phyloP scores from a whole-genome alignment of 2,113 vertebrate species.

The Hippocampus guttulatus region DNA sequence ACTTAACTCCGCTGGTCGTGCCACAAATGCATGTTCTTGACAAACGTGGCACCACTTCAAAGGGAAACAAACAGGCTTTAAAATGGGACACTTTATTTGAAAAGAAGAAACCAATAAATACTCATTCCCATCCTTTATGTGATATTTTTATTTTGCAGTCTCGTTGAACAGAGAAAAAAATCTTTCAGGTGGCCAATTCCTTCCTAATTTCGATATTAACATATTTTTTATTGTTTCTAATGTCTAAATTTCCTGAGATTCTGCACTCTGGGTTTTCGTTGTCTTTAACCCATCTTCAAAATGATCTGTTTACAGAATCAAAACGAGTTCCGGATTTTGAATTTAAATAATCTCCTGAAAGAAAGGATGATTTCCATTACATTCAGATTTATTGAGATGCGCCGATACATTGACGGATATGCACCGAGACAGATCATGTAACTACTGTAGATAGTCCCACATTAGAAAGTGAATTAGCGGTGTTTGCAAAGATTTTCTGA shows the following conservation, averaged over 20 bases:
- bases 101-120: no score
- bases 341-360: no score
- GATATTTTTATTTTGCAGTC: no score
- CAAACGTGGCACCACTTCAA: not conserved
- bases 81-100: no score
- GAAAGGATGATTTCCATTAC: not conserved
- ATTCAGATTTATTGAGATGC: not conserved
- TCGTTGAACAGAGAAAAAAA: no score
- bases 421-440: not conserved
- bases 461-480: not conserved
- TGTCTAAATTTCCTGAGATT: not conserved
- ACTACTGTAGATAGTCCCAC: not conserved
- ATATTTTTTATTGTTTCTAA: no score
- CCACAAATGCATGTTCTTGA: not conserved
- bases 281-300: not conserved
- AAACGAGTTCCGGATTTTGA: no score
- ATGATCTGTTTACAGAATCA: no score
- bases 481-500: not conserved
- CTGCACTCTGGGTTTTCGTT: not conserved
- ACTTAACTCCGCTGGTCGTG: not conserved
- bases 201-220: no score
- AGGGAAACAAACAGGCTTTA: not conserved
- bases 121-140: no score
- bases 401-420: not conserved
- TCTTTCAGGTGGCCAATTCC: no score